A percentile compares a stretch with the other conserved stretches of the same genome.
phyloP scores from a whole-genome alignment of 2,113 vertebrate species.

The Pelobates fuscus region DNA sequence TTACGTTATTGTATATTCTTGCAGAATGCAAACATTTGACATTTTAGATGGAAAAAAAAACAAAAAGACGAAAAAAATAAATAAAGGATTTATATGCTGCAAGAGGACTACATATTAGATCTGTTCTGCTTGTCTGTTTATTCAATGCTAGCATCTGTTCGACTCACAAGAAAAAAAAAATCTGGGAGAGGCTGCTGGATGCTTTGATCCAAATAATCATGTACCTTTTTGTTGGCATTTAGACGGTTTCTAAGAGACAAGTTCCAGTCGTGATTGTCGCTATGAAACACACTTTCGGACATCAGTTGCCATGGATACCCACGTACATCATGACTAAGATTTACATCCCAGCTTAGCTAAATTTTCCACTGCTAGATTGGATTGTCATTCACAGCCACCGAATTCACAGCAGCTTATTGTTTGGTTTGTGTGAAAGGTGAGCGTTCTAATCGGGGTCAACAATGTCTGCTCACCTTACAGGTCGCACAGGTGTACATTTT shows the following conservation, averaged over 20 bases:
- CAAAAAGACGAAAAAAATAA: too few relatives aligned
- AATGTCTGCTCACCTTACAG: slow-evolving; percentile 1
- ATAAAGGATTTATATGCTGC: too few relatives aligned
- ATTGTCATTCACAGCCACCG: neutral
- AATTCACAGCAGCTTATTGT: fast-evolving
- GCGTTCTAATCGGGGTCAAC: neutral
- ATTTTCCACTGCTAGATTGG: slow-evolving; percentile 10
- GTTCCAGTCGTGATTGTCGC: slow-evolving; percentile 11
- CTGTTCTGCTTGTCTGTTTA: too few relatives aligned
- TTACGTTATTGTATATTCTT: too few relatives aligned
- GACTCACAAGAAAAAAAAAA: neutral
- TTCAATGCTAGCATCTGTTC: too few relatives aligned
- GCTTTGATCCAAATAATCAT: slow-evolving; percentile 17
- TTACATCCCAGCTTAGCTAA: neutral
- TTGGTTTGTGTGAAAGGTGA: neutral
- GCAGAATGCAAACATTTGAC: too few relatives aligned
- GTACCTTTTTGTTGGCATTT: slow-evolving; percentile 40
- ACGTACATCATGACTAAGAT: slow-evolving; percentile 19
- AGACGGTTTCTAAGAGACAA: slow-evolving; percentile 34
- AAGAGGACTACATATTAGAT: too few relatives aligned
- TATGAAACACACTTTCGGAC: slow-evolving; percentile 15
- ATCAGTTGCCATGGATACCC: slow-evolving; percentile 52
- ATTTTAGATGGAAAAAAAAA: too few relatives aligned
- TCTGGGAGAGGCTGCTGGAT: neutral
- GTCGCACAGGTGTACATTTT: too few relatives aligned